A percentile compares a stretch with the other conserved stretches of the same genome.
These are phyloP conservation scores for Sympetrum striolatum DNA, from an alignment of 2,888 invertebrate species.

Conservation along the genomic window DNA sequence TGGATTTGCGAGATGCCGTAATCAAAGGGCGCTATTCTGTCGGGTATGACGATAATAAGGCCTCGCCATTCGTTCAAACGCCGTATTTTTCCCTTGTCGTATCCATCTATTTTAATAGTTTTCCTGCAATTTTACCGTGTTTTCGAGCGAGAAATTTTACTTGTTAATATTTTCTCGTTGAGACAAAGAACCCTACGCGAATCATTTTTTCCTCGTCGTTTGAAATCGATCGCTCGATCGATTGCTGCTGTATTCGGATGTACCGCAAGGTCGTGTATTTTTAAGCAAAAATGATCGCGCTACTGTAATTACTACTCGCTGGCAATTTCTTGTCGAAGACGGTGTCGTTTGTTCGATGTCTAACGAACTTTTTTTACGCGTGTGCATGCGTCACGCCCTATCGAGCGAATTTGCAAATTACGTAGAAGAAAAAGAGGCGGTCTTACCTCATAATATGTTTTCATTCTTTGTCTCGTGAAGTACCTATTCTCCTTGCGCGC, in stretches of 20 bases:
- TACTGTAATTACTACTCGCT: not conserved
- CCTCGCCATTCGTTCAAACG: not conserved
- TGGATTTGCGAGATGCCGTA: not conserved
- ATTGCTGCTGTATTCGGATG: not conserved
- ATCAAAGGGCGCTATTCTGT: not conserved
- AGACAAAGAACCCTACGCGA: not conserved
- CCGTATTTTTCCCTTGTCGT: not conserved
- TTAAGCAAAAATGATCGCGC: not conserved
- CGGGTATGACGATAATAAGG: not conserved
- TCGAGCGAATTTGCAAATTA: not conserved
- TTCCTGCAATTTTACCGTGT: not conserved
- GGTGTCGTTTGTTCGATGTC: not conserved
- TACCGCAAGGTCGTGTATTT: not conserved
- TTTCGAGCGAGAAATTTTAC: not conserved
- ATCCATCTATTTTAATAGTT: not conserved
- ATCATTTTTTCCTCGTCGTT: not conserved
- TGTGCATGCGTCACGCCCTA: not conserved
- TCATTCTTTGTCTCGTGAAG: not conserved
- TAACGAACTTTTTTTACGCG: not conserved
- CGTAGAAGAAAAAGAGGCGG: not conserved
- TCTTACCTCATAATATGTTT: not conserved
- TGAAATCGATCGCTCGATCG: not conserved
- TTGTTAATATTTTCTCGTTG: not conserved
- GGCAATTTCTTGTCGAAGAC: not conserved
- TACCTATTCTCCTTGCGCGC: not conserved